A percentile compares a stretch with the other conserved stretches of the same genome.
These are phyloP conservation scores for Teleopsis dalmanni DNA, from an alignment of 1,140 invertebrate genomes.

Conservation along the genomic window DNA sequence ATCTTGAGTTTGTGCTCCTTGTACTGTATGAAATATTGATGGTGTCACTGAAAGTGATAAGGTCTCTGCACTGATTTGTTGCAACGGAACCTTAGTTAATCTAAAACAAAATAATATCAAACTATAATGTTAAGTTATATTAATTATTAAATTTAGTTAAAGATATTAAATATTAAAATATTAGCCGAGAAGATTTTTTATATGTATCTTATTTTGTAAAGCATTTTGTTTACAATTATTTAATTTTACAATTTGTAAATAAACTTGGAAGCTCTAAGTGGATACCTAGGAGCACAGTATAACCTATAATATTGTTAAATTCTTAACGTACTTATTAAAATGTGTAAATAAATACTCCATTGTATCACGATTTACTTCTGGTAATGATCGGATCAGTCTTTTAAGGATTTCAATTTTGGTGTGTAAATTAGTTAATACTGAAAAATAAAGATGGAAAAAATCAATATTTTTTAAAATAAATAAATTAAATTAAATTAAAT, in stretches of 20 bases:
- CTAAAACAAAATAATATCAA: slow-evolving; percentile 12
- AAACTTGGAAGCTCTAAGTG: neutral
- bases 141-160: neutral
- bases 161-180: neutral
- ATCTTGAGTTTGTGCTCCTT: slow-evolving; percentile 30
- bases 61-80: slow-evolving; percentile 37
- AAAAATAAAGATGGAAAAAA: neutral
- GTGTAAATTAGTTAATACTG: slow-evolving; percentile 32
- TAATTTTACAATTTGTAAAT: no score
- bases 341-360: slow-evolving; percentile 37
- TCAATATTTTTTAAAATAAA: neutral
- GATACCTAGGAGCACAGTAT: neutral
- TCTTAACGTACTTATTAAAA: slow-evolving; percentile 30
- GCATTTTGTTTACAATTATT: no score
- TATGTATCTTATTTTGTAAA: no score
- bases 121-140: neutral
- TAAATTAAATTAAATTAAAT: neutral
- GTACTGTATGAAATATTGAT: slow-evolving; percentile 37
- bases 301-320: neutral
- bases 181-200: no score
- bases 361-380: slow-evolving; percentile 37
- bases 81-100: slow-evolving; percentile 38
- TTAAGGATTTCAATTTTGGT: slow-evolving; percentile 34
- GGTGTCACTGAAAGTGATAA: slow-evolving; percentile 35
- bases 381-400: slow-evolving; percentile 39